Conservation (phyloP, 2,888 invertebrate species). For the Girardia tigrina region DNA sequence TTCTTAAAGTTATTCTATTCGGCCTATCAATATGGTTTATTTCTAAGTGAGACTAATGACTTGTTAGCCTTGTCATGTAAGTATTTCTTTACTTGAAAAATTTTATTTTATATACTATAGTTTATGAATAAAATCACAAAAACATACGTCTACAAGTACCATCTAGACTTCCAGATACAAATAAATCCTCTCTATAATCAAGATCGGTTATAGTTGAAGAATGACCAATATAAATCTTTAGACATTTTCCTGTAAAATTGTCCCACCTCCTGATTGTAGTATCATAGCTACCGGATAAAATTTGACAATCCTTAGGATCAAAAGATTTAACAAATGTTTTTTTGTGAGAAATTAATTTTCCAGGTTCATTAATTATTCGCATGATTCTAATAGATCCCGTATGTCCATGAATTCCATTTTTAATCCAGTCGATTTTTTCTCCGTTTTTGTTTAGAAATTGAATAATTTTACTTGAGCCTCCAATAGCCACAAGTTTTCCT, state of each 20-base stretch:
- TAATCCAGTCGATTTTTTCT: background rate
- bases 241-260: slow-evolving; percentile 46
- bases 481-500: background rate
- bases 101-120: no score
- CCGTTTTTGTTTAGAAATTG: background rate
- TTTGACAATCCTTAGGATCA: slow-evolving; percentile 33
- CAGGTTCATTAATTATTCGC: no score
- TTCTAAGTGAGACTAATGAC: no score
- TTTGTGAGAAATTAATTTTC: no score
- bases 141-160: slow-evolving; percentile 44
- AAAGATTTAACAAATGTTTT: no score
- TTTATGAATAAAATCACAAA: background rate
- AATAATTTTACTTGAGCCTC: background rate
- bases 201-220: slow-evolving; percentile 46
- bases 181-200: slow-evolving; percentile 41
- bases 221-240: slow-evolving; percentile 48
- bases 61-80: no score
- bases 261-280: slow-evolving; percentile 49
- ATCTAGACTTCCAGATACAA: slow-evolving; percentile 47
- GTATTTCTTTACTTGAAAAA: no score
- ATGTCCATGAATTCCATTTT: background rate
- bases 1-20: no score
- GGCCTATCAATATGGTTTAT: no score
- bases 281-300: slow-evolving; percentile 49
- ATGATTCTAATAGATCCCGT: no score